Evolutionary conservation across 2,113 vertebrate genomes (phyloP).

Genomic region (Muntiacus muntjak): DNA sequence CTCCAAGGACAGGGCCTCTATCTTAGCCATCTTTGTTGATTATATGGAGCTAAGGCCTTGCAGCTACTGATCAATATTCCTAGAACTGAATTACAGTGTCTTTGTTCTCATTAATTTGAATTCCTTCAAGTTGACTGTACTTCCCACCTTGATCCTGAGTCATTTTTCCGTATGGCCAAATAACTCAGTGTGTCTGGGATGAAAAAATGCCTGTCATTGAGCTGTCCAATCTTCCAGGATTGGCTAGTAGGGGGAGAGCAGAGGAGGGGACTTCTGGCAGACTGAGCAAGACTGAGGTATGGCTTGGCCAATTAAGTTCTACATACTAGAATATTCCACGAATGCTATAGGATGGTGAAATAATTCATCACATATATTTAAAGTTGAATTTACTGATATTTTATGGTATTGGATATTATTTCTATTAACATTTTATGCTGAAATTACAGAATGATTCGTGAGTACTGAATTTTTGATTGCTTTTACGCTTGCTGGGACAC

Average conservation of each 20-base stretch:
- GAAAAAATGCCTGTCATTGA: neutral
- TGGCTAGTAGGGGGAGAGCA: neutral
- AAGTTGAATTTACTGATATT: constrained; percentile 89
- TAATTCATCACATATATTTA: constrained; percentile 86
- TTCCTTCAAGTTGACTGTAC: constrained; percentile 7
- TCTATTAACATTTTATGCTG: constrained; percentile 92
- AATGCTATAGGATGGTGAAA: constrained; percentile 72
- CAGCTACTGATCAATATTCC: neutral
- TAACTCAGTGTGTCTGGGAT: neutral
- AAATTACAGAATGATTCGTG: constrained; percentile 91
- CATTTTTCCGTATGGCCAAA: neutral
- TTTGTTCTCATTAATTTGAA: neutral
- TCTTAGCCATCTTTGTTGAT: neutral
- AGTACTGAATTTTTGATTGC: constrained; percentile 92
- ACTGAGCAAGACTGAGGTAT: neutral
- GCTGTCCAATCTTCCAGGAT: constrained; percentile 6
- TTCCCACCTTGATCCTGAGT: neutral
- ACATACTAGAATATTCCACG: constrained; percentile 54
- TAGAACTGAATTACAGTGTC: neutral
- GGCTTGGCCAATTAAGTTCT: constrained; percentile 53
- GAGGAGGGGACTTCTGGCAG: neutral
- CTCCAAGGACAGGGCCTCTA: neutral
- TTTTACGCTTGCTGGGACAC: constrained; percentile 90
- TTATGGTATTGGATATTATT: constrained; percentile 90
- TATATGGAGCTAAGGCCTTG: neutral